phyloP scores from a whole-genome alignment of 2,113 vertebrate genomes.

The Peromyscus californicus region DNA sequence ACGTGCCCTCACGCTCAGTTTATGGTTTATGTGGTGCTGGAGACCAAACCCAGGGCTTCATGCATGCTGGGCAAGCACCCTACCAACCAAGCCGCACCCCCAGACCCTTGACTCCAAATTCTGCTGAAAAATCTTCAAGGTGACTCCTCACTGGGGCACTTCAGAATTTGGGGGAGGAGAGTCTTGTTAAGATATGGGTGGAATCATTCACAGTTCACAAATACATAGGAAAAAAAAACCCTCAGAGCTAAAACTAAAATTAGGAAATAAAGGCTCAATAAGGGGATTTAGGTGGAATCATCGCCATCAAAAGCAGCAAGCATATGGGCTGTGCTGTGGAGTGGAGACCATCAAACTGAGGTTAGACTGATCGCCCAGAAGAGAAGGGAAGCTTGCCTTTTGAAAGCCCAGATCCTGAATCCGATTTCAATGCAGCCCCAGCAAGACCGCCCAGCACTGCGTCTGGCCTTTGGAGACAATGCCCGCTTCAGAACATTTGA shows the following conservation, averaged over 20 bases:
- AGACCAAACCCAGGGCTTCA: too few relatives aligned
- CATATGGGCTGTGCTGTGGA: conserved; percentile 68
- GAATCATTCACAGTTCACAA: background rate
- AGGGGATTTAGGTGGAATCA: conserved; percentile 65
- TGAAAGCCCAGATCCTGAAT: conserved; percentile 9
- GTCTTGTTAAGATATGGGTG: background rate
- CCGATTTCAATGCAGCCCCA: fast-evolving
- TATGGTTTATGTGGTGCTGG: background rate
- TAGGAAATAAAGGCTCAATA: conserved; percentile 79
- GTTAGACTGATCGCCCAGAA: conserved; percentile 35
- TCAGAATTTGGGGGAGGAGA: background rate
- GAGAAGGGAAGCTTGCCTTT: background rate
- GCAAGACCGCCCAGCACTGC: background rate
- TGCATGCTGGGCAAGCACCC: too few relatives aligned
- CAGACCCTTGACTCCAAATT: background rate
- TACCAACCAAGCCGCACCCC: background rate
- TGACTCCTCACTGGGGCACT: background rate
- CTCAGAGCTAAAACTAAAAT: conserved; percentile 64
- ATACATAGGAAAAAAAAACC: conserved; percentile 51
- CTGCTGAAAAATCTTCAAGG: conserved; percentile 53
- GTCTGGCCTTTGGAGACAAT: background rate
- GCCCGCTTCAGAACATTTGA: conserved; percentile 29
- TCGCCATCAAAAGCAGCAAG: conserved; percentile 68
- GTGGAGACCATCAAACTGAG: conserved; percentile 71
- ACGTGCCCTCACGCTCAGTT: too few relatives aligned